These are phyloP conservation scores for Oscheius sp. DNA, from an alignment of 1,140 invertebrate genomes.

Conservation along the genomic window DNA sequence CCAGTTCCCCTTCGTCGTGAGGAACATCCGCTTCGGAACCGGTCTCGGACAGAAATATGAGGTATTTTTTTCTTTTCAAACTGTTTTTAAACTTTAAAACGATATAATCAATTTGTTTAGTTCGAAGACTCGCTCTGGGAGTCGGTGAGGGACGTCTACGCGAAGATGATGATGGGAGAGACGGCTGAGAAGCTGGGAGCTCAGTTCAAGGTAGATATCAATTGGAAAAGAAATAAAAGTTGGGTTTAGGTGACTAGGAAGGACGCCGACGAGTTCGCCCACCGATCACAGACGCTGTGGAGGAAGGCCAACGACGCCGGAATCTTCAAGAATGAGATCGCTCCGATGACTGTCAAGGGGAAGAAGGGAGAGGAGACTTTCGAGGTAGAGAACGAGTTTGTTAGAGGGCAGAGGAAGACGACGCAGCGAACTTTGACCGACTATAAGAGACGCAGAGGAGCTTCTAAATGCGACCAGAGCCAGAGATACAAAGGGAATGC, in stretches of 20 bases:
- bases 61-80: conserved; percentile 51
- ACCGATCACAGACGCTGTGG: conserved; percentile 72
- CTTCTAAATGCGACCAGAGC: conserved; percentile 16
- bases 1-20: conserved; percentile 77
- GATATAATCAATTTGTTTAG: conserved; percentile 58
- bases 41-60: conserved; percentile 74
- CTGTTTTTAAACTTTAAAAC: conserved; percentile 8
- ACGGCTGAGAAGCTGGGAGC: conserved; percentile 95
- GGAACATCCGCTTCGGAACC: conserved; percentile 86
- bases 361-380: conserved; percentile 76
- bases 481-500: not conserved
- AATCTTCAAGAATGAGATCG: conserved; percentile 84
- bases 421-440: too few species aligned
- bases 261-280: conserved; percentile 83
- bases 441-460: too few species aligned
- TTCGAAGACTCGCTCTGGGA: conserved; percentile 89
- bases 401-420: too few species aligned
- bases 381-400: conserved; percentile 62
- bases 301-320: conserved; percentile 71
- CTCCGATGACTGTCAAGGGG: conserved; percentile 78
- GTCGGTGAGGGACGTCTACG: conserved; percentile 83
- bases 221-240: not conserved
- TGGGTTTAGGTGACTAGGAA: conserved; percentile 73
- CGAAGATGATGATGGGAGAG: conserved; percentile 88
- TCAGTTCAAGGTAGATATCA: conserved; percentile 72